Percentiles rank a stretch among this genome's conserved stretches.
These are phyloP conservation scores for Ptychoptera contaminata DNA, from an alignment of 2,888 invertebrate species.

Conservation along the genomic window DNA sequence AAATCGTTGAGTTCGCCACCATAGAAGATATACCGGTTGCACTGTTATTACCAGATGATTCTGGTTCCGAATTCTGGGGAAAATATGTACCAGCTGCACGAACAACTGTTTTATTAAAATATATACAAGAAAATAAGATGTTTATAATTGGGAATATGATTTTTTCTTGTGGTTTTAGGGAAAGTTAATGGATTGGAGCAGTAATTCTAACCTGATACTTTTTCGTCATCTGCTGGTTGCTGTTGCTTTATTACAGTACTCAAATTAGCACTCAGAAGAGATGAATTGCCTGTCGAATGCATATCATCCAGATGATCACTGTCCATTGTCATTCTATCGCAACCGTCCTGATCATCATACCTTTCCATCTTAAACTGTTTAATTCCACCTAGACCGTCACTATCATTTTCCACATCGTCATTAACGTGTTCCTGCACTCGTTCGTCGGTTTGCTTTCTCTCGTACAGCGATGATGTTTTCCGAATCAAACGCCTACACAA, in stretches of 20 bases:
- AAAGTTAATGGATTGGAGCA: background rate
- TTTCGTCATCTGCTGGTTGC: constrained; percentile 15
- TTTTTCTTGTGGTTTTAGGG: no score
- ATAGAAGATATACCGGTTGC: constrained; percentile 2
- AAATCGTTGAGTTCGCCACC: background rate
- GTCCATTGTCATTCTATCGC: no score
- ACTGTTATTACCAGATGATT: background rate
- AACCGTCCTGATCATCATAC: no score
- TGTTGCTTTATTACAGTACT: no score
- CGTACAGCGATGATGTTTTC: no score
- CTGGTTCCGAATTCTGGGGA: constrained; percentile 21
- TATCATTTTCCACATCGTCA: constrained; percentile 1
- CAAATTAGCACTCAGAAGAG: no score
- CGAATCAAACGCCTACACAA: constrained; percentile 16
- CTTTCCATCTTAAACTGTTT: no score
- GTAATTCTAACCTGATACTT: constrained; percentile 14
- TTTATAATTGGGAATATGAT: background rate
- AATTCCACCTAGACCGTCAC: no score
- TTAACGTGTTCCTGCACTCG: background rate
- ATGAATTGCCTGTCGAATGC: no score
- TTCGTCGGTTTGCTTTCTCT: no score
- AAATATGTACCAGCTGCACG: constrained; percentile 28
- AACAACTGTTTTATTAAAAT: constrained; percentile 17
- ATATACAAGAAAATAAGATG: constrained; percentile 4
- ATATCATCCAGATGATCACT: no score